phyloP scores from a whole-genome alignment of 2,113 vertebrate genomes.

The Rynchops niger region DNA sequence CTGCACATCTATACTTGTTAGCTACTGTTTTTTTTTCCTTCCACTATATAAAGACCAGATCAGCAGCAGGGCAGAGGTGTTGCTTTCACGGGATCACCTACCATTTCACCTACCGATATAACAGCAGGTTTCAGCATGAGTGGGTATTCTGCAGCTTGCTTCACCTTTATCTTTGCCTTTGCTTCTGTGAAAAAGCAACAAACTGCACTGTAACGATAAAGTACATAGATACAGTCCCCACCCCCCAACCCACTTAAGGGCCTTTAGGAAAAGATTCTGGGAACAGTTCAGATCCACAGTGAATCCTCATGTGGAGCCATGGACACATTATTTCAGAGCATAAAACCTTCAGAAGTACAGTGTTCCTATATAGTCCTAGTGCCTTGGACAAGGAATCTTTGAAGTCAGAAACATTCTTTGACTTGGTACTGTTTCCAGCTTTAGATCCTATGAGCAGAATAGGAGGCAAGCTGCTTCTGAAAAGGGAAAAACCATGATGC shows the following conservation, averaged over 20 bases:
- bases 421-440: not conserved
- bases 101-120: not conserved
- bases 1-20: not conserved
- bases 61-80: not conserved
- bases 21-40: not conserved
- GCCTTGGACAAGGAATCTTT: not conserved
- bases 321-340: not conserved
- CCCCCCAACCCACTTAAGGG: not conserved
- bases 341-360: not conserved
- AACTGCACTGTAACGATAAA: not conserved
- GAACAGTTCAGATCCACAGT: not conserved
- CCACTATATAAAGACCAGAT: not conserved
- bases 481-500: not conserved
- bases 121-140: not conserved
- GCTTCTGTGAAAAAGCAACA: not conserved
- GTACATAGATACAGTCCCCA: not conserved
- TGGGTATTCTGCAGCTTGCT: not conserved
- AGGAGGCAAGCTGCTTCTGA: not conserved
- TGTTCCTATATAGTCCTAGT: not conserved
- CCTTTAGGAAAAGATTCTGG: not conserved
- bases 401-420: not conserved
- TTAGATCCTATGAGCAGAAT: not conserved
- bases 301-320: not conserved
- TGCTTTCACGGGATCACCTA: not conserved
- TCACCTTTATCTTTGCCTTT: not conserved